phyloP scores from a whole-genome alignment of 2,797 vertebrate species.

The Alfaro cultratus region DNA sequence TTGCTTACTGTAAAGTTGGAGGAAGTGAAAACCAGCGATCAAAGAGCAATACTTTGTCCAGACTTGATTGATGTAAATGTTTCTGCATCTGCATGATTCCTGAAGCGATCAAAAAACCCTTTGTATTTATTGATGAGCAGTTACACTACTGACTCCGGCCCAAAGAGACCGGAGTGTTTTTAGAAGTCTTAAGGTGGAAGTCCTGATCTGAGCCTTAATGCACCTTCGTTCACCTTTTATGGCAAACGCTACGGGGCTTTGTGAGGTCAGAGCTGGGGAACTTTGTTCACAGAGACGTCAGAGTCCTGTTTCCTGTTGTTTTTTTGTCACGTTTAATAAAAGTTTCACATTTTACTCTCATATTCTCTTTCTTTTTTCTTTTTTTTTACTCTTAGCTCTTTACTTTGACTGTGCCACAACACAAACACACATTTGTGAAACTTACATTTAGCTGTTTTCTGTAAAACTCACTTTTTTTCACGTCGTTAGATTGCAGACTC shows the following conservation, averaged over 20 bases:
- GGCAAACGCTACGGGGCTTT: background rate
- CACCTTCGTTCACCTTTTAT: conserved; percentile 7
- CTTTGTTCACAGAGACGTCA: conserved; percentile 1
- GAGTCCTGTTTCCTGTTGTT: background rate
- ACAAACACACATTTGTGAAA: background rate
- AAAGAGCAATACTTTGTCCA: conserved; percentile 22
- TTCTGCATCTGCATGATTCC: conserved; percentile 16
- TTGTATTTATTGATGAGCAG: conserved; percentile 34
- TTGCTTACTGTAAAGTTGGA: background rate
- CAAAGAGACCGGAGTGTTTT: background rate
- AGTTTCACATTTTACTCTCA: conserved; percentile 11
- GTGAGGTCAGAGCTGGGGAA: background rate
- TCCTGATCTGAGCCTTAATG: conserved; percentile 10
- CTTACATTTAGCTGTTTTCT: no score
- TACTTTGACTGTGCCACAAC: background rate
- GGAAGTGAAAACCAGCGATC: background rate
- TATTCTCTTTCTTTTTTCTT: background rate
- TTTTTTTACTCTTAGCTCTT: background rate
- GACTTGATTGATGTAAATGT: background rate
- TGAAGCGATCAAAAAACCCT: background rate
- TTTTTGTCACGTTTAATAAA: conserved; percentile 40
- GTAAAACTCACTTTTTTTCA: background rate
- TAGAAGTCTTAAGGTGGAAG: background rate
- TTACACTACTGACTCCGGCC: conserved; percentile 28
- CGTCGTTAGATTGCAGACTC: background rate